phyloP scores from a whole-genome alignment of 2,113 vertebrate species.

The Pelodiscus sinensis region DNA sequence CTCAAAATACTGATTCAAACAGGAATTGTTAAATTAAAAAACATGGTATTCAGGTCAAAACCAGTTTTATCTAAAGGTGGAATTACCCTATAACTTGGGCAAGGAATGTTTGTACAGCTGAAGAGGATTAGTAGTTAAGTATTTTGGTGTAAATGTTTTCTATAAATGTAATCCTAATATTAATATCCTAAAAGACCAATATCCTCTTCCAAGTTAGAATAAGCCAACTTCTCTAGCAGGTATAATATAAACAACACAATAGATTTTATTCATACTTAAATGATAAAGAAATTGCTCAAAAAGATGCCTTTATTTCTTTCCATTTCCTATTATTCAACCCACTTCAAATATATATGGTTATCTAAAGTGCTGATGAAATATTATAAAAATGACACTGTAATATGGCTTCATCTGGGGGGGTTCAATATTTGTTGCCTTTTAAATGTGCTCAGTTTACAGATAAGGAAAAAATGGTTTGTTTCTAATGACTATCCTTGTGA shows the following conservation, averaged over 20 bases:
- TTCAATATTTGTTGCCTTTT: not conserved
- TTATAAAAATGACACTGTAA: constrained; percentile 36
- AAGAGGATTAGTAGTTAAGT: not conserved
- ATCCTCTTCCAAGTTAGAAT: not conserved
- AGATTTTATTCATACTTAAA: constrained; percentile 17
- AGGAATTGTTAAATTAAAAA: not conserved
- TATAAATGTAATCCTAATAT: not conserved
- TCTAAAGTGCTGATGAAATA: not conserved
- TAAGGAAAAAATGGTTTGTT: not conserved
- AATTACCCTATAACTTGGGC: not conserved
- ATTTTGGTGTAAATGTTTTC: not conserved
- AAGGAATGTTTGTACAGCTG: not conserved
- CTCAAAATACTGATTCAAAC: not conserved
- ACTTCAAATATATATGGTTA: constrained; percentile 46
- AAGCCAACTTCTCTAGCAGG: not conserved
- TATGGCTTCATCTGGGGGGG: not conserved
- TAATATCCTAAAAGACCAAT: not conserved
- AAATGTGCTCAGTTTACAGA: not conserved
- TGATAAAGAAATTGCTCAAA: not conserved
- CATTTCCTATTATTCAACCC: constrained; percentile 24
- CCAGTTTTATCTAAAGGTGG: not conserved
- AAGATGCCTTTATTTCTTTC: not conserved
- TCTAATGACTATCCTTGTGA: constrained; percentile 1
- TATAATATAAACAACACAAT: not conserved
- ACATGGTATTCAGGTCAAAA: not conserved